phyloP scores from a whole-genome alignment of 2,888 invertebrate genomes.

The Trichogramma dendrolimi region DNA sequence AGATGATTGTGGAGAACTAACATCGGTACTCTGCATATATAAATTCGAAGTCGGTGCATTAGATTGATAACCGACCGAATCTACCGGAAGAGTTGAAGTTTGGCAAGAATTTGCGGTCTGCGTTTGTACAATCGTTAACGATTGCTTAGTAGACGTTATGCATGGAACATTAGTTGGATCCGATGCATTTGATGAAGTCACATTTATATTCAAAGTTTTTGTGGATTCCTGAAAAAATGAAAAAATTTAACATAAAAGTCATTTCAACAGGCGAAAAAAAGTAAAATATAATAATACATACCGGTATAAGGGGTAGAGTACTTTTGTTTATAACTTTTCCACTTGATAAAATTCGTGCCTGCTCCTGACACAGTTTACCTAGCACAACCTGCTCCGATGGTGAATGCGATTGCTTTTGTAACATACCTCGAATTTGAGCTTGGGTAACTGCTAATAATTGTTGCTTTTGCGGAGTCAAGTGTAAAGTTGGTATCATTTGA shows the following conservation, averaged over 20 bases:
- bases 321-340: conserved; percentile 61
- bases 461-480: conserved; percentile 70
- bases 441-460: conserved; percentile 54
- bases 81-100: too few relatives aligned
- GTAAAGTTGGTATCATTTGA: conserved; percentile 69
- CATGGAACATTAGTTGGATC: conserved; percentile 39
- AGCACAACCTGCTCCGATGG: conserved; percentile 58
- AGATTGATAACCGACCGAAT: too few relatives aligned
- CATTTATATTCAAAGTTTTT: not conserved
- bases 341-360: conserved; percentile 67
- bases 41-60: conserved; percentile 29
- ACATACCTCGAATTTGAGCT: conserved; percentile 65
- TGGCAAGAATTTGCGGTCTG: conserved; percentile 41
- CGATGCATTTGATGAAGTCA: conserved; percentile 35
- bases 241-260: not conserved
- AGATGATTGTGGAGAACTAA: too few relatives aligned
- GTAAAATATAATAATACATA: conserved; percentile 15
- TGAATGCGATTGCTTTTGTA: conserved; percentile 54
- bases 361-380: conserved; percentile 63
- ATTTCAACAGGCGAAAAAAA: not conserved
- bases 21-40: conserved; percentile 28
- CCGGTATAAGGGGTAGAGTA: conserved; percentile 38
- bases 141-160: conserved; percentile 45
- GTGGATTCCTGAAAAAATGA: not conserved
- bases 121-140: conserved; percentile 45